Conservation (phyloP, 2,113 vertebrate species). For the Mustelus asterias region DNA sequence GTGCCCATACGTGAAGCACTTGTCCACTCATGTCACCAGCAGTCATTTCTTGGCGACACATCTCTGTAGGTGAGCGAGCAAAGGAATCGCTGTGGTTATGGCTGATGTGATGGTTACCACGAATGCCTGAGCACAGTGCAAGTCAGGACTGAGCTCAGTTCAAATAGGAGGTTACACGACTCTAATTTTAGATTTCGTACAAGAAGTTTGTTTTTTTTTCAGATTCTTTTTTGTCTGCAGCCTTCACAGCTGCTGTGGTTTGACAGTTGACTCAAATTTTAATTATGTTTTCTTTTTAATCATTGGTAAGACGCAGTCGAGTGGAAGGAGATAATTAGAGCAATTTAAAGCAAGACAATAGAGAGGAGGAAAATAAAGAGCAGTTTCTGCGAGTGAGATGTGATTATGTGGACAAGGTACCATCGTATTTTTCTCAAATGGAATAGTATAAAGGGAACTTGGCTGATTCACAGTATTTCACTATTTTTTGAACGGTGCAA, state of each 20-base stretch:
- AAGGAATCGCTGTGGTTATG: neutral
- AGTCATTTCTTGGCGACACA: neutral
- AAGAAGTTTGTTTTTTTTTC: slow-evolving; percentile 16
- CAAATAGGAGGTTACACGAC: neutral
- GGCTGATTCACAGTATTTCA: neutral
- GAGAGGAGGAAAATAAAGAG: neutral
- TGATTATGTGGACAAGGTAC: neutral
- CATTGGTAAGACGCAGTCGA: neutral
- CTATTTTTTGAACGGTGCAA: neutral
- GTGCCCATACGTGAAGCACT: neutral
- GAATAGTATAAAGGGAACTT: neutral
- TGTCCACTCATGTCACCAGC: neutral
- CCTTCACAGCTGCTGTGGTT: slow-evolving; percentile 34
- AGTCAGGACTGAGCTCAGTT: neutral
- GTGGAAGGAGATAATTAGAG: slow-evolving; percentile 23
- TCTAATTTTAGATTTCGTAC: slow-evolving; percentile 17
- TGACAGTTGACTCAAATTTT: slow-evolving; percentile 37
- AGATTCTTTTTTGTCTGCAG: slow-evolving; percentile 21
- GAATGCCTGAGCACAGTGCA: neutral
- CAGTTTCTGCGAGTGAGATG: neutral
- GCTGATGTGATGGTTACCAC: too few species aligned
- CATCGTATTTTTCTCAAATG: slow-evolving; percentile 3
- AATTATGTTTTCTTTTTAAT: slow-evolving; percentile 36
- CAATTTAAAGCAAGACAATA: slow-evolving; percentile 5
- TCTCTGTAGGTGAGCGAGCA: neutral